Evolutionary conservation across 2,113 vertebrate genomes (phyloP), one percentile per base, ranked within the genome.

Genomic region (Atrichornis clamosus): DNA sequence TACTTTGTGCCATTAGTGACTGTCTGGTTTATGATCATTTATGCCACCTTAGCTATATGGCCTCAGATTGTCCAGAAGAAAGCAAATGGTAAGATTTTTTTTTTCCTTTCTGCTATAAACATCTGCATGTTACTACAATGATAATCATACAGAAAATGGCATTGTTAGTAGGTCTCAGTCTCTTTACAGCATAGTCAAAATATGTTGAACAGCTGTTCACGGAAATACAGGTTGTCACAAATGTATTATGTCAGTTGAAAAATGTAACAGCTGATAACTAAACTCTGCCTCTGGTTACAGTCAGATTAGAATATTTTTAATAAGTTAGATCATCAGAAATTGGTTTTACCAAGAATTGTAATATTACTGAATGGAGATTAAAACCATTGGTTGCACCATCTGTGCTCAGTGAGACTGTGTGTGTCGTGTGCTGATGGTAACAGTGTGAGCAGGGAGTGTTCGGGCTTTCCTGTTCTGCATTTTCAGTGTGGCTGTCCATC

Each of bases 1-100:
- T 99, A 99, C 95, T 99, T 99, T 89, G 99, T 99, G 79, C 99
- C 99, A 9, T 94, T 99, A 89, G 99, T 99, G 87, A 99, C 99
- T 41, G 99, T 99, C 94, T 99, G 99, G 99, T 99, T 99, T 94
- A 98, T 99, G 84, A 91, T 99, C 76, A 99, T 99, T 97, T 99
- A 99, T 91, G 96, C 92, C 88, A 98, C 98, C 19, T 97, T 99
- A 98, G 99, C 98, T 67, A 22, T 99, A 16, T 99, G 99, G 99
- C 99, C 99, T 94, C 99, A 99, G 96, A 99, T 99, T 93, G 98
- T 98, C 73, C 99, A 99, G 97, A 99, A 99, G 91, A 99, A 98
- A 76, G 98, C 99, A 83, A 99, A 99, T 63, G 98, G 99, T 99
- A 96, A 97, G 74, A 37, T 42, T 44, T 62, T 30, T 37, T 41